A percentile compares a stretch with the other conserved stretches of the same genome.
phyloP scores from a whole-genome alignment of 2,797 vertebrate species.

The Oryzias sinensis region DNA sequence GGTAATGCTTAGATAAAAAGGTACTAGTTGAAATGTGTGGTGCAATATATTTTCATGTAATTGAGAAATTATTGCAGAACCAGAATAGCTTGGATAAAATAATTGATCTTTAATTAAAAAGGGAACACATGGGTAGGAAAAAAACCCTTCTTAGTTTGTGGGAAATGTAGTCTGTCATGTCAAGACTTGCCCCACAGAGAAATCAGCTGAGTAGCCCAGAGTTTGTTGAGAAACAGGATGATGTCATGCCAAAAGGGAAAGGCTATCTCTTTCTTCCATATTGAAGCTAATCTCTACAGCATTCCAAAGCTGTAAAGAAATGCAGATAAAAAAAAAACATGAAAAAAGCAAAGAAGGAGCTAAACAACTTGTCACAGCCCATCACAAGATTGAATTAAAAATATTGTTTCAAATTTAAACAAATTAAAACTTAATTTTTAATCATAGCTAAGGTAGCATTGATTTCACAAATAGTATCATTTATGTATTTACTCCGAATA shows the following conservation, averaged over 20 bases:
- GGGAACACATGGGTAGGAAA: slow-evolving; percentile 10
- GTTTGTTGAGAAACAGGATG: slow-evolving; percentile 37
- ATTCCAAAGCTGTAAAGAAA: slow-evolving; percentile 47
- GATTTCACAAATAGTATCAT: too few relatives aligned
- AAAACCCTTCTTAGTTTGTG: slow-evolving; percentile 23
- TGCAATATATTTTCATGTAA: too few relatives aligned
- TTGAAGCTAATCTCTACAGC: slow-evolving; percentile 25
- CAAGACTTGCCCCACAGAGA: slow-evolving; percentile 55
- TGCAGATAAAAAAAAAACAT: slow-evolving; percentile 18
- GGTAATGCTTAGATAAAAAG: too few relatives aligned
- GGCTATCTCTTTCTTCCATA: slow-evolving; percentile 57
- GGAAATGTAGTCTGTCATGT: slow-evolving; percentile 2
- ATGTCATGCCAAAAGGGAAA: slow-evolving; percentile 48
- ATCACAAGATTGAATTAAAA: too few relatives aligned
- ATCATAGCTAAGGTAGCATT: too few relatives aligned
- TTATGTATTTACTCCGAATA: neutral
- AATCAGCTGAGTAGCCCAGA: slow-evolving; percentile 63
- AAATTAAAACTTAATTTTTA: too few relatives aligned
- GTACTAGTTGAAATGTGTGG: too few relatives aligned
- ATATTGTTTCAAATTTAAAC: too few relatives aligned
- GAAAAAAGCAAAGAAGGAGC: slow-evolving; percentile 27
- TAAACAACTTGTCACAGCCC: slow-evolving; percentile 3
- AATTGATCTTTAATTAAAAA: too few relatives aligned
- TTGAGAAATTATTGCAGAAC: too few relatives aligned
- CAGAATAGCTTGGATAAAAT: too few relatives aligned